phyloP scores from a whole-genome alignment of 2,888 invertebrate species.

The Hermodice carunculata region DNA sequence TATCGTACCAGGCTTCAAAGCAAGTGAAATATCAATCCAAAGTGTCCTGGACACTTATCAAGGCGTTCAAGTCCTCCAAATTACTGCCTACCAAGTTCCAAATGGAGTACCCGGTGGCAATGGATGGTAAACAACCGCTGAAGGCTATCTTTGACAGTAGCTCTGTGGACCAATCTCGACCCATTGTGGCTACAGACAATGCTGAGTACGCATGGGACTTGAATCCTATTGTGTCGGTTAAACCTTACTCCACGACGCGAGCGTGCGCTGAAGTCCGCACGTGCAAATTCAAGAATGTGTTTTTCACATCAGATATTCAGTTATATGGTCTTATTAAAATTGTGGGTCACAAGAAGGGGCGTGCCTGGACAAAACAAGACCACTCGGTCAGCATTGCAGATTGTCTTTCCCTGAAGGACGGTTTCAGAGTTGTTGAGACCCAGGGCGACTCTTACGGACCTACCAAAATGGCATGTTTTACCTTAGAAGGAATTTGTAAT shows the following conservation, averaged over 20 bases:
- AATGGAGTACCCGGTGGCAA: slow-evolving; percentile 13
- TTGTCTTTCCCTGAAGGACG: slow-evolving; percentile 10
- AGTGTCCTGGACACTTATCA: slow-evolving; percentile 17
- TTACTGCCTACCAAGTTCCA: slow-evolving; percentile 7
- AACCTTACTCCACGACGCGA: slow-evolving; percentile 18
- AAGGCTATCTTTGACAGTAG: neutral
- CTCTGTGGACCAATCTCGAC: no score
- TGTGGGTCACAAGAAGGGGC: slow-evolving; percentile 9
- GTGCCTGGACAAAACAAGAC: slow-evolving; percentile 9
- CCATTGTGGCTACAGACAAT: neutral
- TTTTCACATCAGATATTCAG: slow-evolving; percentile 19
- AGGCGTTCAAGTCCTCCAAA: slow-evolving; percentile 19
- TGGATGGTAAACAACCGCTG: slow-evolving; percentile 10
- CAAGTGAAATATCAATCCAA: slow-evolving; percentile 4
- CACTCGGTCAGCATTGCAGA: slow-evolving; percentile 8
- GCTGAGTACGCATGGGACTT: slow-evolving; percentile 4
- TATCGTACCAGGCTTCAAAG: neutral
- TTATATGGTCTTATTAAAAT: slow-evolving; percentile 16
- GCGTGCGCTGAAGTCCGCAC: slow-evolving; percentile 6
- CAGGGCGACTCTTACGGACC: slow-evolving; percentile 3
- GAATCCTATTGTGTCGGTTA: neutral
- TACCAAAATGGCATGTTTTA: neutral
- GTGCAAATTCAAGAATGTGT: slow-evolving; percentile 15
- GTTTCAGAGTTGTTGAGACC: slow-evolving; percentile 8
- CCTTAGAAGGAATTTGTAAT: slow-evolving; percentile 12